These are phyloP conservation scores for Eulemur rubriventer DNA, from an alignment of 2,797 vertebrate genomes.

Conservation along the genomic window DNA sequence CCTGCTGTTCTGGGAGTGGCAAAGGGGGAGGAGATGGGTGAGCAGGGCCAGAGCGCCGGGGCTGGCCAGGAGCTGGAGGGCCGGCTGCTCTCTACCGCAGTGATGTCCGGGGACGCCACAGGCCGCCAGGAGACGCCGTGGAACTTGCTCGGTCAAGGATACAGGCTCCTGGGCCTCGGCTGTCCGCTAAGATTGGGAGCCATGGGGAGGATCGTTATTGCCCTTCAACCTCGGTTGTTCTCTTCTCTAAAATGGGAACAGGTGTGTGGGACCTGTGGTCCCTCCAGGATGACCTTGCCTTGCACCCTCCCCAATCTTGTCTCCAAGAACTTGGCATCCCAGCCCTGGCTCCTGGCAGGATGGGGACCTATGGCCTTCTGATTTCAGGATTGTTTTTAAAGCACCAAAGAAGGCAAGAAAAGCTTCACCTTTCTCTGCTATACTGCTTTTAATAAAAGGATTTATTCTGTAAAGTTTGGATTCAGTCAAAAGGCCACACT, in stretches of 20 bases:
- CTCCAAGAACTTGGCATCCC: background rate
- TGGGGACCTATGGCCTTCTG: background rate
- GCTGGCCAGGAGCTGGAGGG: background rate
- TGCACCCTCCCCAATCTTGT: background rate
- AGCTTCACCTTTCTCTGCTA: background rate
- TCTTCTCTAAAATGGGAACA: background rate
- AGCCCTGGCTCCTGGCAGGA: background rate
- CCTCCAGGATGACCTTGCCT: too few relatives aligned
- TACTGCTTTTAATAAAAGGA: background rate
- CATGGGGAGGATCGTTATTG: background rate
- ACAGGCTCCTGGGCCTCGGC: accelerated
- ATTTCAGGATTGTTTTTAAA: background rate
- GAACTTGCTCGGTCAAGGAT: accelerated
- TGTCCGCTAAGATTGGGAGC: background rate
- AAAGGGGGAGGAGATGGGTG: background rate
- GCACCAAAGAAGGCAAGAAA: background rate
- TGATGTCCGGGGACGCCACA: accelerated
- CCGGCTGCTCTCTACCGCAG: background rate
- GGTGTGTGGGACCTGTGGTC: accelerated
- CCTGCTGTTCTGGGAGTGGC: accelerated
- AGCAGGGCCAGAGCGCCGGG: accelerated
- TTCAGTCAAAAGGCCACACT: background rate
- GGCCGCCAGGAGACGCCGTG: background rate
- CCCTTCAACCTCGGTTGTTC: background rate
- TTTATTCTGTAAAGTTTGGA: background rate